Evolutionary conservation across 30 jellyfish, hydroid and myxozoan species (phyloP).

Genomic region (Pelagia noctiluca): DNA sequence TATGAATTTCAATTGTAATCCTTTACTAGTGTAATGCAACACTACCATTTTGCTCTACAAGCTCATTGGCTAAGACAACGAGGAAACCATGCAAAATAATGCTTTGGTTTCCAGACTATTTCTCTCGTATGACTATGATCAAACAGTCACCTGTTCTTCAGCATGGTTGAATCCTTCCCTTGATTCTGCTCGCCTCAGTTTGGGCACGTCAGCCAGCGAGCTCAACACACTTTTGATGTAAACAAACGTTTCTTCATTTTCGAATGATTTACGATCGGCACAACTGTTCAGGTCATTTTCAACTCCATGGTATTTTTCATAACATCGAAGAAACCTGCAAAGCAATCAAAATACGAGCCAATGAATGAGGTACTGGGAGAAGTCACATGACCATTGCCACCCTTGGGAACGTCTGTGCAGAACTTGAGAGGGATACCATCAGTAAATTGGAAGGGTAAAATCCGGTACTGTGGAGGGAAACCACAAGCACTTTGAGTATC

Average conservation of each 20-base stretch:
- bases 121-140: background rate
- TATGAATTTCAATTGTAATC: too few relatives aligned
- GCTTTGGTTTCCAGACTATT: background rate
- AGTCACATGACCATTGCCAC: background rate
- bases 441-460: too few relatives aligned
- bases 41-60: too few relatives aligned
- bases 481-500: too few relatives aligned
- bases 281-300: constrained; percentile 1
- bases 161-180: background rate
- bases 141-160: background rate
- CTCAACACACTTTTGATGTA: constrained; percentile 16
- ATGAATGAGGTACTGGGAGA: background rate
- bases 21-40: too few relatives aligned
- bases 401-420: background rate
- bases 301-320: constrained; percentile 39
- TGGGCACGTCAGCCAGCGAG: background rate
- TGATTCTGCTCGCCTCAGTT: background rate
- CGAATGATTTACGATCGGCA: background rate
- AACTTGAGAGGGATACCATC: too few relatives aligned
- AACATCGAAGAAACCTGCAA: constrained; percentile 32
- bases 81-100: background rate
- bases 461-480: too few relatives aligned
- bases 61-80: too few relatives aligned
- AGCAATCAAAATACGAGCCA: background rate
- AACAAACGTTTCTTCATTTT: constrained; percentile 14